Base-by-base conservation (phyloP, 1,140 invertebrate genomes). In the Zelostemma sp. region DNA sequence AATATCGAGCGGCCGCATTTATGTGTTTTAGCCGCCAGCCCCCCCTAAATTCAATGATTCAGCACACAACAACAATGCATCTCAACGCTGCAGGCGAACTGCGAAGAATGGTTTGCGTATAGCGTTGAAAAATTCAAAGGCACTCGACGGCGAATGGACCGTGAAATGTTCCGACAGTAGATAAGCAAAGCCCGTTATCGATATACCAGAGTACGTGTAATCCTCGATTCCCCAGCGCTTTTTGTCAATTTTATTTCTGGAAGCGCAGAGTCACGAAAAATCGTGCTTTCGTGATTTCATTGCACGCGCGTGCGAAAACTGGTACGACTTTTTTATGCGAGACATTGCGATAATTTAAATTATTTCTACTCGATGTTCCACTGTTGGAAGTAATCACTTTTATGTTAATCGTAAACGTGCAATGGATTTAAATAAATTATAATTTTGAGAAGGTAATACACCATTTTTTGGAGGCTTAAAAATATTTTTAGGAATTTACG, bases 11-110 rank as follows among this genome's bases (percentile, higher is more conserved):
- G 40, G 49, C 19, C 50, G 54, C 45, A 35, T 64, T 64, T 45
- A 35, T 50, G 38, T 33, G 53, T 63, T 46, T 46, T 50, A 1
- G 12, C 15, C 14, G 28, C 46, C 31, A 46, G 50, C n/a, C 53
- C 57, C 55, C 50, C 56, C 38, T 43, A 56, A 63, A 56, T 63
- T 57, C 60, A 63, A 57, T 53, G 47, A 63, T 56, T 63, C 53
- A 45, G 18, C 48, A 45, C 28, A 41, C 49, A 46, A 63, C 53
- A n/a, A 63, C 55, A 50, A 46, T 46, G 48, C 38, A 45, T 49
- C 43, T 33, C 28, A 54, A 11, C 17, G 33, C 33, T 17, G 46
- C 11, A 9, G n/a, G 15, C 43, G n/a, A 11, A 12, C 21, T 28
- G 21, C 18, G n/a, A 8, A 48, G 46, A 48, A 48, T 48, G 46